phyloP scores from a whole-genome alignment of 2,797 vertebrate genomes.

The Peromyscus melanophrys region DNA sequence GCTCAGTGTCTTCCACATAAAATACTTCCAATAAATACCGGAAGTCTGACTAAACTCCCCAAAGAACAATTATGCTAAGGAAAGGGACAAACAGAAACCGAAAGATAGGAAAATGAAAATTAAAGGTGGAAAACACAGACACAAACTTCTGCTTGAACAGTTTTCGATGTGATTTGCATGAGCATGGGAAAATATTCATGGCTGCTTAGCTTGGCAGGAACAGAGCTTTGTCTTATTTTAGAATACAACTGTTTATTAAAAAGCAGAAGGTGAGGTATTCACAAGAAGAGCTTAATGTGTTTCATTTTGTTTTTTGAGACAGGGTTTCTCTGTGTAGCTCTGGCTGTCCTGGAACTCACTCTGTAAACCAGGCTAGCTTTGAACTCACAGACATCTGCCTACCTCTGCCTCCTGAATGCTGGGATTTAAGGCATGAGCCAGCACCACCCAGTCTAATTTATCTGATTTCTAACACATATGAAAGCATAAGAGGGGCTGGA shows the following conservation, averaged over 20 bases:
- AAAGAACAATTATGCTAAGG: too few species aligned
- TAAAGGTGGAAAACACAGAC: too few species aligned
- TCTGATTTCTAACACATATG: conserved; percentile 36
- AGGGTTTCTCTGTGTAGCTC: not conserved
- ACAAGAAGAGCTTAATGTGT: not conserved
- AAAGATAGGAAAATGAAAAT: too few species aligned
- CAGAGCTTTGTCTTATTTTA: conserved; percentile 35
- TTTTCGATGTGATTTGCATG: too few species aligned
- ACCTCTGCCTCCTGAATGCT: not conserved
- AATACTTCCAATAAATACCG: too few species aligned
- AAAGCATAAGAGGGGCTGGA: not conserved
- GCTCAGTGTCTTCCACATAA: too few species aligned
- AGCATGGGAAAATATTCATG: too few species aligned
- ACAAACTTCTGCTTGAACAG: too few species aligned
- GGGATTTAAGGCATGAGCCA: not conserved
- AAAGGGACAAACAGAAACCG: too few species aligned
- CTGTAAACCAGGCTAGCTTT: not conserved
- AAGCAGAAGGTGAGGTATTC: not conserved
- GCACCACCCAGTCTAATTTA: not conserved
- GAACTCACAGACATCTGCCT: not conserved
- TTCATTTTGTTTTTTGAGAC: not conserved
- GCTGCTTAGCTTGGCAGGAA: too few species aligned
- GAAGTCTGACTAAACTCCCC: too few species aligned
- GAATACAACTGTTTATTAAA: conserved; percentile 4
- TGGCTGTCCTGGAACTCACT: not conserved